A percentile compares a stretch with the other conserved stretches of the same genome.
phyloP scores from a whole-genome alignment of 2,113 vertebrate genomes.

The Hyla sarda region DNA sequence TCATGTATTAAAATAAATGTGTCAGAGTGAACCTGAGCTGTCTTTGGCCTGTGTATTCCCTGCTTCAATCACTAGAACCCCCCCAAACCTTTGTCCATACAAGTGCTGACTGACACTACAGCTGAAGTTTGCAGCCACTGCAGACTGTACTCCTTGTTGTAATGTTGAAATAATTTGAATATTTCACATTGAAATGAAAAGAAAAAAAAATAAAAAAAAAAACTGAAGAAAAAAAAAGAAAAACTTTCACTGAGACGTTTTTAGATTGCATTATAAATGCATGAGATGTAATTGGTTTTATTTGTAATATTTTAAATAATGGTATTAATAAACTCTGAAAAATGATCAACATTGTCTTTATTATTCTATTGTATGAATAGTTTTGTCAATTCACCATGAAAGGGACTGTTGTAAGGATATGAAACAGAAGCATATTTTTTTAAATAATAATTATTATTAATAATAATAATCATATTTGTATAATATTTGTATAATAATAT shows the following conservation, averaged over 20 bases:
- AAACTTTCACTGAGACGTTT: constrained; percentile 83
- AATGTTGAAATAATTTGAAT: constrained; percentile 87
- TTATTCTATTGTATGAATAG: not conserved
- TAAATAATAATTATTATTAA: too few species aligned
- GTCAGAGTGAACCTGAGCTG: constrained; percentile 82
- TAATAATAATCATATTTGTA: not conserved
- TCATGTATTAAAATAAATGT: constrained; percentile 84
- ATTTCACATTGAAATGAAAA: constrained; percentile 89
- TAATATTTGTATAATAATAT: not conserved
- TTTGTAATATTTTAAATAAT: constrained; percentile 90
- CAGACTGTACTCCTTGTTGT: constrained; percentile 83
- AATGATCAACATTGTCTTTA: constrained; percentile 59
- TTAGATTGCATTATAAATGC: constrained; percentile 89
- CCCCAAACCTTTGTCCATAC: constrained; percentile 67
- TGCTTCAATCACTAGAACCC: constrained; percentile 66
- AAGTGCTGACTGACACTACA: constrained; percentile 74
- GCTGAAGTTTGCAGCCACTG: constrained; percentile 77
- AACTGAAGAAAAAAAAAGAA: not conserved
- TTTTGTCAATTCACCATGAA: not conserved
- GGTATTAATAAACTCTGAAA: constrained; percentile 82
- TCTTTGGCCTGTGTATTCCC: constrained; percentile 83
- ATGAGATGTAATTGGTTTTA: constrained; percentile 87
- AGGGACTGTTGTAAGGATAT: not conserved
- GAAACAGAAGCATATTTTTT: too few species aligned
- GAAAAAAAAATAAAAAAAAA: not conserved